A percentile compares a stretch with the other conserved stretches of the same genome.
Conservation (phyloP, 1,140 invertebrate genomes). For the Trachymyrmex cornetzi region DNA sequence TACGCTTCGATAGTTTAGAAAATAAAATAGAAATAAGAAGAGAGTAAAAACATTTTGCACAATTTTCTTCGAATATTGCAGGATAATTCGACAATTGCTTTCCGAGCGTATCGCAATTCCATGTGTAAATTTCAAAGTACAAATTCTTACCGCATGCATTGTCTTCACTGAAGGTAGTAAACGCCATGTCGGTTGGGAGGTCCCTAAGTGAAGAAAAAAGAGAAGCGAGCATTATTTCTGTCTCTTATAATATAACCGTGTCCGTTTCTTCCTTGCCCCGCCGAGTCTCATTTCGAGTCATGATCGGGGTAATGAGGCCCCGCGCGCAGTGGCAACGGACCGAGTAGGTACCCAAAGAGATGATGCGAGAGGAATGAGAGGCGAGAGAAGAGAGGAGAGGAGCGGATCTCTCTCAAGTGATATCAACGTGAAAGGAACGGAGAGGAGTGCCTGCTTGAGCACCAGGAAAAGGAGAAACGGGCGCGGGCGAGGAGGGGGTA, state of each 20-base stretch:
- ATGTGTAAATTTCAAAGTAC: neutral
- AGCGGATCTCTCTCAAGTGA: constrained; percentile 63
- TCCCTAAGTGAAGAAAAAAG: constrained; percentile 77
- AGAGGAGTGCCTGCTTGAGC: constrained; percentile 42
- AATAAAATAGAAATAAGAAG: constrained; percentile 9
- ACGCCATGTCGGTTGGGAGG: constrained; percentile 23
- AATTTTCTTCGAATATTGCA: neutral
- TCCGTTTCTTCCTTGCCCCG: constrained; percentile 81
- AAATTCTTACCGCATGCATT: neutral
- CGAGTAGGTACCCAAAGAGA: constrained; percentile 58
- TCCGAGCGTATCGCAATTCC: constrained; percentile 12
- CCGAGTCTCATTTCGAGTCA: constrained; percentile 83
- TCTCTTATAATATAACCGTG: constrained; percentile 86
- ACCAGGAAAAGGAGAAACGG: constrained; percentile 44
- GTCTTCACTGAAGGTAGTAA: constrained; percentile 24
- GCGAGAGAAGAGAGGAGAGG: constrained; percentile 55
- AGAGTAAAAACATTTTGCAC: neutral
- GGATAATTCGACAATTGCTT: neutral
- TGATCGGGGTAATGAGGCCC: constrained; percentile 86
- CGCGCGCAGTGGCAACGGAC: constrained; percentile 73
- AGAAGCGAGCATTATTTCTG: constrained; percentile 83
- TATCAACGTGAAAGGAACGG: constrained; percentile 71
- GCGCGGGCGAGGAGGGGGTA: constrained; percentile 36
- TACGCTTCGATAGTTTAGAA: constrained; percentile 1
- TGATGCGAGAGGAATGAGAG: constrained; percentile 39